Evolutionary conservation across 2,888 invertebrate species (phyloP).

Genomic region (Cepaea hortensis): DNA sequence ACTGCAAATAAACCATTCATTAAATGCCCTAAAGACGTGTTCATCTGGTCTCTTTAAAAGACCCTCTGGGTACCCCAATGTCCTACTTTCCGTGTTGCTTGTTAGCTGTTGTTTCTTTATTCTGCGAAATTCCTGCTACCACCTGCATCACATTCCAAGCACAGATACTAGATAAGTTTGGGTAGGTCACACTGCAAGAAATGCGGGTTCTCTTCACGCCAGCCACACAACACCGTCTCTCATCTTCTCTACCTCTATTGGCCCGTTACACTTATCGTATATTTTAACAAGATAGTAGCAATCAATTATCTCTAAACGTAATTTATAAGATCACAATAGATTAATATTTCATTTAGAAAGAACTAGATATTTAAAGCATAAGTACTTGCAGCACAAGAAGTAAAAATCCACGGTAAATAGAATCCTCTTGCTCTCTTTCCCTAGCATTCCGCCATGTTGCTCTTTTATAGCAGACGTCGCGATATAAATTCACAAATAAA

Average conservation of each 20-base stretch:
- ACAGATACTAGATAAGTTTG: constrained; percentile 38
- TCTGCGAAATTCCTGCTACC: not conserved
- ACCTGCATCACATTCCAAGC: constrained; percentile 24
- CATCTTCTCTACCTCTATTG: not conserved
- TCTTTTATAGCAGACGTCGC: constrained; percentile 4
- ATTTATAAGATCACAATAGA: too few relatives aligned
- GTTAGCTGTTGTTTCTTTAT: too few relatives aligned
- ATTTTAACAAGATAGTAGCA: too few relatives aligned
- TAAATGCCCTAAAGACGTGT: too few relatives aligned
- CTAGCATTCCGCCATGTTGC: constrained; percentile 40
- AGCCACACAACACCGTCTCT: not conserved
- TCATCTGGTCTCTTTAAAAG: too few relatives aligned
- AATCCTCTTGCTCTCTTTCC: constrained; percentile 19
- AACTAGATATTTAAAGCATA: constrained; percentile 5
- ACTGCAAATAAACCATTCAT: too few relatives aligned
- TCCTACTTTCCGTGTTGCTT: too few relatives aligned
- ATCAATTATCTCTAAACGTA: too few relatives aligned
- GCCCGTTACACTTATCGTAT: too few relatives aligned
- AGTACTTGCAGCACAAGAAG: constrained; percentile 4
- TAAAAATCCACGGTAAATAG: constrained; percentile 33
- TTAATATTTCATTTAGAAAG: not conserved
- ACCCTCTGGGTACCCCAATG: too few relatives aligned
- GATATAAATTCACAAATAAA: not conserved
- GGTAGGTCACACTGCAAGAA: constrained; percentile 16
- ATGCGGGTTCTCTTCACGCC: not conserved